A percentile compares a stretch with the other conserved stretches of the same genome.
These are phyloP conservation scores for Megalops cyprinoides DNA, from an alignment of 2,797 vertebrate genomes.

Conservation along the genomic window DNA sequence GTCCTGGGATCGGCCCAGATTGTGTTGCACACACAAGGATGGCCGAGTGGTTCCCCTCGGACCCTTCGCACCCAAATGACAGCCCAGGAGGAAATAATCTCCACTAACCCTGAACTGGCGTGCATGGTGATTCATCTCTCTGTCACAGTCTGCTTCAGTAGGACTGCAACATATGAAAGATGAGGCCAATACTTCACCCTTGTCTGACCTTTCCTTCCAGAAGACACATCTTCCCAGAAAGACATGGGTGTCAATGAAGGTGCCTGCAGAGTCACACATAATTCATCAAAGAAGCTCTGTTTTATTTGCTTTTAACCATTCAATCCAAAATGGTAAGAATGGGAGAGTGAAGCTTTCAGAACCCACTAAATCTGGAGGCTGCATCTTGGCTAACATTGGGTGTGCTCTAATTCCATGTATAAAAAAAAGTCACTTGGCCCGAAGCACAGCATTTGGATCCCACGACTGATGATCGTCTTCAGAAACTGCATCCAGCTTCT, in stretches of 20 bases:
- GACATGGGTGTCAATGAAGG: constrained; percentile 17
- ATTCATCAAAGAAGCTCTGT: not conserved
- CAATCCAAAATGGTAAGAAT: not conserved
- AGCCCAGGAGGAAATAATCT: constrained; percentile 39
- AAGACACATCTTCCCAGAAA: too few relatives aligned
- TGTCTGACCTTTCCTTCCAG: constrained; percentile 38
- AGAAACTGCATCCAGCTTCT: constrained; percentile 17
- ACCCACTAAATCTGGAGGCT: constrained; percentile 22
- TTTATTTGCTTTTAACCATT: not conserved
- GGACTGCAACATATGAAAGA: constrained; percentile 23
- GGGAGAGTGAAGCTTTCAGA: too few relatives aligned
- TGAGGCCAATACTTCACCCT: constrained; percentile 45
- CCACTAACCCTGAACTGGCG: constrained; percentile 45
- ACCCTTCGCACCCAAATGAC: constrained; percentile 26
- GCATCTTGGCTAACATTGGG: not conserved
- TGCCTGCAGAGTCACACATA: constrained; percentile 26
- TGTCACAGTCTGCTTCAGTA: constrained; percentile 37
- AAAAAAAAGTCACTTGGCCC: constrained; percentile 18
- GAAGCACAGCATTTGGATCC: constrained; percentile 5
- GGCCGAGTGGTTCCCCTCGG: not conserved
- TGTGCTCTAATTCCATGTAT: constrained; percentile 26
- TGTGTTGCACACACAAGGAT: too few relatives aligned
- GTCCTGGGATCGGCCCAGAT: too few relatives aligned
- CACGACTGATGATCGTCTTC: constrained; percentile 12
- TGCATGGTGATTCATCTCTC: constrained; percentile 47